A percentile compares a stretch with the other conserved stretches of the same genome.
Evolutionary conservation across 2,797 vertebrate genomes (phyloP).

Genomic region (Danio tinwini): DNA sequence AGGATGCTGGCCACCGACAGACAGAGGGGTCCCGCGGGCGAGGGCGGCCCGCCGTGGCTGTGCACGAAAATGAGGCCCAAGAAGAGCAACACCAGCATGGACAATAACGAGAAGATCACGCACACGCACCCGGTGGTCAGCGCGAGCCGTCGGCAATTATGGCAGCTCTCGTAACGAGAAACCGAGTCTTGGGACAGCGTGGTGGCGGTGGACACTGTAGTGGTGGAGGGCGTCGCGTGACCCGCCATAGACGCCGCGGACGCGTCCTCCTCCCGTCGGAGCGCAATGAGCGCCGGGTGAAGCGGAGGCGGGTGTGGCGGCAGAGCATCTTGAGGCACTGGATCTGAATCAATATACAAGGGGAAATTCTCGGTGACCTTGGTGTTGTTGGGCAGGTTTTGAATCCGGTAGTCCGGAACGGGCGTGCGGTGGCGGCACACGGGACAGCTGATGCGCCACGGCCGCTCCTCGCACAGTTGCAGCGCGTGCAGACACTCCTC

Average conservation of each 20-base stretch:
- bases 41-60: conserved; percentile 86
- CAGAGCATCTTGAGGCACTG: conserved; percentile 87
- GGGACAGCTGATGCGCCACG: conserved; percentile 84
- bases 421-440: conserved; percentile 92
- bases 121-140: conserved; percentile 93
- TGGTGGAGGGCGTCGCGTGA: conserved; percentile 76
- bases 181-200: conserved; percentile 83
- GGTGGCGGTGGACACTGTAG: conserved; percentile 79
- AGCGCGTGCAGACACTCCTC: conserved; percentile 93
- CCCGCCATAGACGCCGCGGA: conserved; percentile 67
- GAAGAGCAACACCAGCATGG: conserved; percentile 94
- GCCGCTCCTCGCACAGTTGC: conserved; percentile 86
- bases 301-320: conserved; percentile 82
- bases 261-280: conserved; percentile 76
- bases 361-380: conserved; percentile 91
- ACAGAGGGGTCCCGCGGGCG: conserved; percentile 91
- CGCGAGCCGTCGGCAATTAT: conserved; percentile 89
- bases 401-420: conserved; percentile 89
- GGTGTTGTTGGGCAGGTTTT: conserved; percentile 91
- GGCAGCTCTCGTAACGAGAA: conserved; percentile 85
- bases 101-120: conserved; percentile 92
- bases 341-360: conserved; percentile 86
- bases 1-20: conserved; percentile 92
- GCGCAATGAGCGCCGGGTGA: conserved; percentile 76
- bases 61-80: conserved; percentile 96